Evolutionary conservation across 2,113 vertebrate species (phyloP).

Genomic region (Macrotus californicus): DNA sequence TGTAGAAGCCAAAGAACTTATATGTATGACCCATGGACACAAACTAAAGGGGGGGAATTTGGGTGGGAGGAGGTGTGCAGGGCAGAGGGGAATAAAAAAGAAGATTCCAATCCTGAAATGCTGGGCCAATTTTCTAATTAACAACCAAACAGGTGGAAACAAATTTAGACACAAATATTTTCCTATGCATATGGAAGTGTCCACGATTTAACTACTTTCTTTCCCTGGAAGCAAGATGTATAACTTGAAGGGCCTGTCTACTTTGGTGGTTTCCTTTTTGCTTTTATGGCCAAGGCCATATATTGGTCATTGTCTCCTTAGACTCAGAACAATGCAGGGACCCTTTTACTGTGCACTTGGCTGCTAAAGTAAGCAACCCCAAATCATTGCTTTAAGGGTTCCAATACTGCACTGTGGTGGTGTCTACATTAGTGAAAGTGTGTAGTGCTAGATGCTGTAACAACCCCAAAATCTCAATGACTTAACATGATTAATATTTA

Average conservation of each 20-base stretch:
- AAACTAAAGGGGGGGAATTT: too few relatives aligned
- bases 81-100: too few relatives aligned
- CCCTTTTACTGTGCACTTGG: neutral
- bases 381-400: neutral
- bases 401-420: neutral
- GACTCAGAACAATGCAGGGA: neutral
- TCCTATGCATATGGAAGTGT: neutral
- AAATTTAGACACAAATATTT: constrained; percentile 21
- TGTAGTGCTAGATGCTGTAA: neutral
- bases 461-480: neutral
- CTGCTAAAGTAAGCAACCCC: neutral
- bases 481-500: constrained; percentile 8
- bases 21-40: too few relatives aligned
- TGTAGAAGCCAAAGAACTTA: too few relatives aligned
- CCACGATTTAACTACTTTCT: neutral
- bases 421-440: neutral
- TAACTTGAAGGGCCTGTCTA: neutral
- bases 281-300: neutral
- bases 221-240: neutral
- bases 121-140: constrained; percentile 10
- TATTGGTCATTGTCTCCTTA: neutral
- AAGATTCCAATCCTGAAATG: constrained; percentile 17
- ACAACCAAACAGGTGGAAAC: constrained; percentile 25
- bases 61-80: too few relatives aligned
- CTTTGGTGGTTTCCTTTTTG: neutral